phyloP scores from a whole-genome alignment of 2,797 vertebrate genomes.

The Epinephelus awoara region DNA sequence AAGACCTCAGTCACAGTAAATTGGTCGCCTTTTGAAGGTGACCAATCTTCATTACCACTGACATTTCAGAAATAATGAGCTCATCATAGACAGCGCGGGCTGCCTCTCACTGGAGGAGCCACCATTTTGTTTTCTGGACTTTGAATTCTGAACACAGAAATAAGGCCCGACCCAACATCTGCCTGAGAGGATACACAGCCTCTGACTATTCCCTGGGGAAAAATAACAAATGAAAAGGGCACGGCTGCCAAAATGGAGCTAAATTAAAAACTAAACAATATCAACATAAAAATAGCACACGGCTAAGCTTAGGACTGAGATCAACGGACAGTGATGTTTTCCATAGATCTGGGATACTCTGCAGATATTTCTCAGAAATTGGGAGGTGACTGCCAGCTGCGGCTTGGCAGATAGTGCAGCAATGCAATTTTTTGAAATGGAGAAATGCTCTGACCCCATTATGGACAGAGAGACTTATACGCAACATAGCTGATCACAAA shows the following conservation, averaged over 20 bases:
- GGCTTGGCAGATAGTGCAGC: conserved; percentile 38
- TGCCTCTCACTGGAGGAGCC: conserved; percentile 3
- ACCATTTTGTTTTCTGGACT: conserved; percentile 49
- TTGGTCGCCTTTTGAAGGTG: conserved; percentile 56
- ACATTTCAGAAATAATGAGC: conserved; percentile 70
- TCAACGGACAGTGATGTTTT: conserved; percentile 44
- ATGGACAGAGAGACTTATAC: conserved; percentile 30
- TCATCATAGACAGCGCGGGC: conserved; percentile 44
- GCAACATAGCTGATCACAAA: conserved; percentile 21
- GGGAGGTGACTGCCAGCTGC: conserved; percentile 44
- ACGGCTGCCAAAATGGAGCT: conserved; percentile 26
- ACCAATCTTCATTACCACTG: conserved; percentile 70
- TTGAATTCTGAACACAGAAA: conserved; percentile 36
- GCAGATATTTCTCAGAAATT: conserved; percentile 40
- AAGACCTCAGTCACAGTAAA: conserved; percentile 65
- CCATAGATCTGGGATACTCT: conserved; percentile 36
- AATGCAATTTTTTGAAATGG: conserved; percentile 30
- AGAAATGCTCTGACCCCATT: conserved; percentile 48
- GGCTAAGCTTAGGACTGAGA: conserved; percentile 29
- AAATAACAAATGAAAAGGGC: conserved; percentile 37
- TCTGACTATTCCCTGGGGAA: conserved; percentile 15
- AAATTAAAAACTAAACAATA: conserved; percentile 49
- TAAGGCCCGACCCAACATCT: conserved; percentile 31
- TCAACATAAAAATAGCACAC: conserved; percentile 40
- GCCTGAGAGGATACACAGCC: conserved; percentile 18